phyloP scores from a whole-genome alignment of 30 jellyfish, hydroid and myxozoan genomes.

The Cassiopea andromeda region DNA sequence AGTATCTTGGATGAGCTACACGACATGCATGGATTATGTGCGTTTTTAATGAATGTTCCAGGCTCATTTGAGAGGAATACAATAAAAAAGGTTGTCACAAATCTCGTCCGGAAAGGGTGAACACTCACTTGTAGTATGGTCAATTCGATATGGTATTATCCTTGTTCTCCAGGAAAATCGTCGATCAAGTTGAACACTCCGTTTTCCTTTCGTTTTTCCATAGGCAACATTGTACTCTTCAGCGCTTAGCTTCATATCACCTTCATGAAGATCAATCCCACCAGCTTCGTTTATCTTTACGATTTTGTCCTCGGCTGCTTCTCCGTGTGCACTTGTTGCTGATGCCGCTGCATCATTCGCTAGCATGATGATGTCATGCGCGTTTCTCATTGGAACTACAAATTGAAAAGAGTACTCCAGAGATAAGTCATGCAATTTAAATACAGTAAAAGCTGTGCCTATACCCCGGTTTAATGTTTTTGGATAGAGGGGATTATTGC shows the following conservation, averaged over 20 bases:
- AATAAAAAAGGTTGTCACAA: too few relatives aligned
- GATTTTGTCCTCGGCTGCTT: slow-evolving; percentile 42
- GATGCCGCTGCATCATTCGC: background rate
- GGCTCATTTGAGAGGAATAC: too few relatives aligned
- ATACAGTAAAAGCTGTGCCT: background rate
- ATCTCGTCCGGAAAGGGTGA: too few relatives aligned
- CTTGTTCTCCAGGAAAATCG: slow-evolving; percentile 33
- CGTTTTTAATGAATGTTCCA: too few relatives aligned
- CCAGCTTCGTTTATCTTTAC: slow-evolving; percentile 8
- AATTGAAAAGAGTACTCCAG: background rate
- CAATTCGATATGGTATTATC: slow-evolving; percentile 14
- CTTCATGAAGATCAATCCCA: slow-evolving; percentile 41
- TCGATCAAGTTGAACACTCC: slow-evolving; percentile 1
- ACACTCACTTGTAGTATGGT: background rate
- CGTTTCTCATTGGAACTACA: slow-evolving; percentile 19
- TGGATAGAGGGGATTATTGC: too few relatives aligned
- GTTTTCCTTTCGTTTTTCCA: slow-evolving; percentile 2
- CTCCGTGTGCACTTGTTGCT: slow-evolving; percentile 1
- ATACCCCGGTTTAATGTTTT: too few relatives aligned
- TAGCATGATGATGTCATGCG: slow-evolving; percentile 51
- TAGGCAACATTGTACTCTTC: background rate
- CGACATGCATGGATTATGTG: too few relatives aligned
- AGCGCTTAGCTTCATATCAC: slow-evolving; percentile 19
- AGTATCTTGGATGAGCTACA: too few relatives aligned
- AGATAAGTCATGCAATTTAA: background rate